These are phyloP conservation scores for Ophion costatus DNA, from an alignment of 2,888 invertebrate species.

Conservation along the genomic window DNA sequence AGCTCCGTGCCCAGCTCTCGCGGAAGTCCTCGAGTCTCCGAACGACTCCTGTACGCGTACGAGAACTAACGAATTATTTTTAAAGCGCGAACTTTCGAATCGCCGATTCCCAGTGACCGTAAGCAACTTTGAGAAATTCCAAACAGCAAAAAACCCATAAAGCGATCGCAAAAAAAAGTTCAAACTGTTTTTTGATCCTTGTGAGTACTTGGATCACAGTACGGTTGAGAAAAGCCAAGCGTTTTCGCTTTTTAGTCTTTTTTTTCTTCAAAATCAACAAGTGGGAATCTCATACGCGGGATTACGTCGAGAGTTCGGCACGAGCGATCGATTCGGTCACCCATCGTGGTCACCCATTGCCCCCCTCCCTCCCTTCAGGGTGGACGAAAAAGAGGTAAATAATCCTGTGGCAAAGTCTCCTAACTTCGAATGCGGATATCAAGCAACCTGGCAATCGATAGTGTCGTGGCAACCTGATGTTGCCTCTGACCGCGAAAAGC, in stretches of 20 bases:
- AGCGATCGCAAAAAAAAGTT: not conserved
- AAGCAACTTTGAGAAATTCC: slow-evolving; percentile 1
- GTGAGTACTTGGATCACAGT: slow-evolving; percentile 36
- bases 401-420: slow-evolving; percentile 24
- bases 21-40: slow-evolving; percentile 62
- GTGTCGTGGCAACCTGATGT: slow-evolving; percentile 79
- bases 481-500: slow-evolving; percentile 67
- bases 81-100: not conserved
- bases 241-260: not conserved
- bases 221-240: slow-evolving; percentile 13
- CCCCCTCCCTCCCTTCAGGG: not conserved
- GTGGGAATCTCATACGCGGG: slow-evolving; percentile 7
- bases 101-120: not conserved
- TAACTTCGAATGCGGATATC: slow-evolving; percentile 33
- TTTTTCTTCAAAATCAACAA: not conserved
- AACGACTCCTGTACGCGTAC: slow-evolving; percentile 13
- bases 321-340: not conserved
- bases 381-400: not conserved
- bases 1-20: slow-evolving; percentile 76
- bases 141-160: not conserved
- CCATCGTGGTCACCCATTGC: not conserved
- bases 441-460: slow-evolving; percentile 73
- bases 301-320: slow-evolving; percentile 47
- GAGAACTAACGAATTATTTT: slow-evolving; percentile 3
- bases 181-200: slow-evolving; percentile 32